phyloP scores from a whole-genome alignment of 2,797 vertebrate species.

The Mycteria americana region DNA sequence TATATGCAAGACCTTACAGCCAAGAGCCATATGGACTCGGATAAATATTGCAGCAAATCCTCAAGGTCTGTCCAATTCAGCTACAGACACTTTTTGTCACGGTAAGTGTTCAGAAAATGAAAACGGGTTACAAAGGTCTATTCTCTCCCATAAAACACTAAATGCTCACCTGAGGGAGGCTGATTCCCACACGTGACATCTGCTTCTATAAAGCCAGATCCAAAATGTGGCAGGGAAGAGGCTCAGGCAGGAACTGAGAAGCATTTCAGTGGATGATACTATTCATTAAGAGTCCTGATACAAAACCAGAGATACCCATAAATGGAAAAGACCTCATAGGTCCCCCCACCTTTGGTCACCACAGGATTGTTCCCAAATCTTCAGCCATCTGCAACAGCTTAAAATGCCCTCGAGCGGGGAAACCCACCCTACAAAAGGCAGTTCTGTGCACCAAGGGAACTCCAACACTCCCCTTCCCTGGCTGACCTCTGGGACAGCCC shows the following conservation, averaged over 20 bases:
- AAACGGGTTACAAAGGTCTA: not conserved
- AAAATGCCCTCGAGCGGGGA: accelerated
- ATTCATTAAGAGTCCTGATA: not conserved
- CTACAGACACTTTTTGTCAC: not conserved
- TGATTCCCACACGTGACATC: not conserved
- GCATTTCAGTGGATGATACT: not conserved
- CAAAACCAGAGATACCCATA: not conserved
- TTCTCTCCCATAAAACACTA: not conserved
- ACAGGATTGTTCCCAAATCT: not conserved
- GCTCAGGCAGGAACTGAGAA: not conserved
- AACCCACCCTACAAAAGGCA: not conserved
- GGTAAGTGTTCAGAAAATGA: not conserved
- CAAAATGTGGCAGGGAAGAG: not conserved
- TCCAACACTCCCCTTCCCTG: accelerated
- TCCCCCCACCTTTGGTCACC: not conserved
- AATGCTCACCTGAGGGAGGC: not conserved
- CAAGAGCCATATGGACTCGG: not conserved
- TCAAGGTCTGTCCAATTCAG: not conserved
- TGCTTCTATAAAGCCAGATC: not conserved
- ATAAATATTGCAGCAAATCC: not conserved
- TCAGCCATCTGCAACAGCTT: not conserved
- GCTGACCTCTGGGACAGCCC: not conserved
- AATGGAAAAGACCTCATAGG: not conserved
- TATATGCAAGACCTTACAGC: not conserved
- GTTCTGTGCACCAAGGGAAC: not conserved